phyloP scores from a whole-genome alignment of 2,888 invertebrate genomes.

The Acanthosepion esculentum region DNA sequence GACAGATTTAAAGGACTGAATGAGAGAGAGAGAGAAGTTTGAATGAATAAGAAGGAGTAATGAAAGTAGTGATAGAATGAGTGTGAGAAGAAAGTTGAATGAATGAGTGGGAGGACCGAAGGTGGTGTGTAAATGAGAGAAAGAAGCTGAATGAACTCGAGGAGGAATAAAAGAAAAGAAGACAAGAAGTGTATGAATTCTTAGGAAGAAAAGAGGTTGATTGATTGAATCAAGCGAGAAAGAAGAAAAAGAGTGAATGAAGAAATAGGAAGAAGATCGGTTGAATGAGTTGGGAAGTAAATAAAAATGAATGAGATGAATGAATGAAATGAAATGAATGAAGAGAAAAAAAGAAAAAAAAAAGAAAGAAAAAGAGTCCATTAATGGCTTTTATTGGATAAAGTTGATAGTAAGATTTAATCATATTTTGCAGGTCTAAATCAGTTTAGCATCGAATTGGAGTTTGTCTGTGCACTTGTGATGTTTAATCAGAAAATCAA shows the following conservation, averaged over 20 bases:
- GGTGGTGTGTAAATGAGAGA: too few relatives aligned
- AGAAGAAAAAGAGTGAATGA: background rate
- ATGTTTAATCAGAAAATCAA: constrained; percentile 1
- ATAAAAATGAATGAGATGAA: background rate
- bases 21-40: too few relatives aligned
- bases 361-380: background rate
- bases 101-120: too few relatives aligned
- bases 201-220: background rate
- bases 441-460: constrained; percentile 9
- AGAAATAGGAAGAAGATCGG: background rate
- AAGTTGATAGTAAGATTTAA: constrained; percentile 20
- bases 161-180: too few relatives aligned
- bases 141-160: too few relatives aligned
- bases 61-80: too few relatives aligned
- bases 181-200: background rate
- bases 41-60: too few relatives aligned
- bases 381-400: constrained; percentile 33
- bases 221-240: background rate
- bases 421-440: constrained; percentile 33
- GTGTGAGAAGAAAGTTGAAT: too few relatives aligned
- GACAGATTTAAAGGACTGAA: too few relatives aligned
- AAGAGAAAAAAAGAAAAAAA: too few relatives aligned
- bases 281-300: too few relatives aligned
- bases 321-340: background rate
- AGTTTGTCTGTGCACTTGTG: constrained; percentile 33